A percentile compares a stretch with the other conserved stretches of the same genome.
Conservation (phyloP, 2,797 vertebrate genomes). For the Eulemur rubriventer region DNA sequence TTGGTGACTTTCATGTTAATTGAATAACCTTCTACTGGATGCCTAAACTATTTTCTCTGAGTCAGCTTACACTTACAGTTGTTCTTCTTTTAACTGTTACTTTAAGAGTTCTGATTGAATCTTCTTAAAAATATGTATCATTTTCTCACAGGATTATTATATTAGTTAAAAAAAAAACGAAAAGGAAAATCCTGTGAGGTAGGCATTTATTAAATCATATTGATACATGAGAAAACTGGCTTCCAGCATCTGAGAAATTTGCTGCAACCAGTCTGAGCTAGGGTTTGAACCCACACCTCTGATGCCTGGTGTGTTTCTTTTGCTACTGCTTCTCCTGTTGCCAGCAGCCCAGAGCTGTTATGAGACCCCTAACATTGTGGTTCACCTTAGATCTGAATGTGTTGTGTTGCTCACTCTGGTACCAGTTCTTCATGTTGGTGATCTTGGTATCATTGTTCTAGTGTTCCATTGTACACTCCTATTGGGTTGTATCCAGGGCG, state of each 20-base stretch:
- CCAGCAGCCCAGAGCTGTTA: no score
- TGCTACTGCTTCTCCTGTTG: no score
- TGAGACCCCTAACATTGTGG: rapidly evolving
- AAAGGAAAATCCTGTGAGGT: not conserved
- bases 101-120: not conserved
- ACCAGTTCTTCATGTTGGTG: not conserved
- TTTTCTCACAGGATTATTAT: no score
- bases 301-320: not conserved
- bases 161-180: not conserved
- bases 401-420: not conserved
- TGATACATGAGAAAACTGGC: not conserved
- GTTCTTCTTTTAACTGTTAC: not conserved
- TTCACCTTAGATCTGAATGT: not conserved
- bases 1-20: not conserved
- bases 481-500: not conserved
- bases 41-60: not conserved
- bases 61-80: not conserved
- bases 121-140: not conserved
- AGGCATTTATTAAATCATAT: not conserved
- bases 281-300: not conserved
- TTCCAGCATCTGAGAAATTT: not conserved
- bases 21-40: not conserved
- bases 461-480: not conserved
- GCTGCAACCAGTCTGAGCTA: not conserved
- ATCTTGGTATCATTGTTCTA: not conserved